Evolutionary conservation across 2,113 vertebrate species (phyloP).

Genomic region (Chunga burmeisteri): DNA sequence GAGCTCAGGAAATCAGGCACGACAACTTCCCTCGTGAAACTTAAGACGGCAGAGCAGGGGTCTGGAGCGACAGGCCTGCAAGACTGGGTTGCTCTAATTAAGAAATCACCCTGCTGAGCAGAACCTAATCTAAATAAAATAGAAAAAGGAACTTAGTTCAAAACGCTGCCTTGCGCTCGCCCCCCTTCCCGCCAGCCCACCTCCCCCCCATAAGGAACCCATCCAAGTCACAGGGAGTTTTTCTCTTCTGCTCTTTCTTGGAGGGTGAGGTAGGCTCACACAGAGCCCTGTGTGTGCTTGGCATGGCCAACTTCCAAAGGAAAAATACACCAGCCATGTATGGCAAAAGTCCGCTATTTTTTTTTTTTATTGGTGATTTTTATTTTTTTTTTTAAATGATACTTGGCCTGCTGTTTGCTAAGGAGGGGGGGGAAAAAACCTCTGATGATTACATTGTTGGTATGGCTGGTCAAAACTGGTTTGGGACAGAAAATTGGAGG

Average conservation of each 20-base stretch:
- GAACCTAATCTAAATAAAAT: conserved; percentile 80
- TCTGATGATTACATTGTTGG: background rate
- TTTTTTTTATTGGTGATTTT: background rate
- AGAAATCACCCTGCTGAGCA: conserved; percentile 83
- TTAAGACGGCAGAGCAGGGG: conserved; percentile 83
- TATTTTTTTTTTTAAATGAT: background rate
- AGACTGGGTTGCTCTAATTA: conserved; percentile 80
- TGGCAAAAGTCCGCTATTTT: background rate
- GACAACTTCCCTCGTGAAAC: conserved; percentile 91
- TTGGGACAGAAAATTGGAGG: background rate
- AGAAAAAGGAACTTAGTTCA: conserved; percentile 67
- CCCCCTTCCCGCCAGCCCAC: background rate
- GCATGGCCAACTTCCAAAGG: conserved; percentile 54
- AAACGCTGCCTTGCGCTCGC: conserved; percentile 25
- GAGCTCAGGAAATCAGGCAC: conserved; percentile 89
- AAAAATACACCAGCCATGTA: conserved; percentile 29
- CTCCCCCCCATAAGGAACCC: background rate
- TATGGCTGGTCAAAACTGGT: background rate
- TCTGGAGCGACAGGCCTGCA: conserved; percentile 78
- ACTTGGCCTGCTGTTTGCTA: background rate
- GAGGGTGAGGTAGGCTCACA: conserved; percentile 39
- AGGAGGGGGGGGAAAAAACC: rapidly evolving
- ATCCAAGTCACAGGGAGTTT: background rate
- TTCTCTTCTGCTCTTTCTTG: background rate
- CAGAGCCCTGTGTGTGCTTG: conserved; percentile 51